Evolutionary conservation across 2,888 invertebrate species (phyloP).

Genomic region (Mythimna loreyi): DNA sequence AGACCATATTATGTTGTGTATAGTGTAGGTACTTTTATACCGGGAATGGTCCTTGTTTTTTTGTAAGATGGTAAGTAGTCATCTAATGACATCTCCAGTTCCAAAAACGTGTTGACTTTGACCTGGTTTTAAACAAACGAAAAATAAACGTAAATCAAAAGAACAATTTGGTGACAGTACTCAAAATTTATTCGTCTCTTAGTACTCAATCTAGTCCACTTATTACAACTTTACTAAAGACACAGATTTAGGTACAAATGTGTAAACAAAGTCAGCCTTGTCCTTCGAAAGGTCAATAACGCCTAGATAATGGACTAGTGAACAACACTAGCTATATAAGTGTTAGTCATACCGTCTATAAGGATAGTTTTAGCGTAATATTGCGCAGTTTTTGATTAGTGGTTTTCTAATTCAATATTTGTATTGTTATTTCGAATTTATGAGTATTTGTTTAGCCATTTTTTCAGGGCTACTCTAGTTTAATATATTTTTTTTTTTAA

Average conservation of each 20-base stretch:
- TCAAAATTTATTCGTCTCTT: not conserved
- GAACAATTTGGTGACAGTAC: not conserved
- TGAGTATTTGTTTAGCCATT: not conserved
- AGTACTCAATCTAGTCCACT: not conserved
- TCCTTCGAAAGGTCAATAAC: slow-evolving; percentile 59
- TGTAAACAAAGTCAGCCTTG: slow-evolving; percentile 62
- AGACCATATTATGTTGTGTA: too few species aligned
- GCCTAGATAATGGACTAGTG: slow-evolving; percentile 44
- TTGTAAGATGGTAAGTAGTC: too few species aligned
- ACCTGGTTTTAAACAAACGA: not conserved
- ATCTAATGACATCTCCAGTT: too few species aligned
- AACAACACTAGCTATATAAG: slow-evolving; percentile 8
- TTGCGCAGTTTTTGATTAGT: slow-evolving; percentile 26
- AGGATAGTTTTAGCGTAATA: slow-evolving; percentile 39
- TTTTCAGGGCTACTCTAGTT: not conserved
- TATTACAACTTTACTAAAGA: slow-evolving; percentile 9
- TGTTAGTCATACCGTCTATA: slow-evolving; percentile 37
- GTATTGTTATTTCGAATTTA: not conserved
- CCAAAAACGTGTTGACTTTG: too few species aligned
- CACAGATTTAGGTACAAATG: slow-evolving; percentile 48
- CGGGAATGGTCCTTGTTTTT: too few species aligned
- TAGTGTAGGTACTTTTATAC: too few species aligned
- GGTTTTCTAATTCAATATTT: slow-evolving; percentile 1
- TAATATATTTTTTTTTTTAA: not conserved
- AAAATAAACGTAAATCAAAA: not conserved